phyloP scores from a whole-genome alignment of 2,113 vertebrate species.

The Sardina pilchardus region DNA sequence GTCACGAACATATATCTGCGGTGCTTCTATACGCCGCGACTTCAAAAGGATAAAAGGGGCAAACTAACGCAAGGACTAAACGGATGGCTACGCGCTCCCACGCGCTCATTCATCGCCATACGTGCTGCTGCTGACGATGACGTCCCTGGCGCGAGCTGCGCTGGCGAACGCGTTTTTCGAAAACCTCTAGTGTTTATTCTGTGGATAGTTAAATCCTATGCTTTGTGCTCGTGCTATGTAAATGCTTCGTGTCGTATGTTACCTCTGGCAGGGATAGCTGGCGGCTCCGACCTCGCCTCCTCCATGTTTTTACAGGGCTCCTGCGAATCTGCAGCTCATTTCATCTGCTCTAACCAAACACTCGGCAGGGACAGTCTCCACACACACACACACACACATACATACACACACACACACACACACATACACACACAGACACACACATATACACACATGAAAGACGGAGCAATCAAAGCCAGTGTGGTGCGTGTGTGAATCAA shows the following conservation, averaged over 20 bases:
- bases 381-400: slow-evolving; percentile 34
- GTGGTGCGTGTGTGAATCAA: slow-evolving; percentile 48
- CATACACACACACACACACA: slow-evolving; percentile 4
- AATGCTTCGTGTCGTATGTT: not conserved
- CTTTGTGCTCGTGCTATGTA: not conserved
- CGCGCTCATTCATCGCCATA: not conserved
- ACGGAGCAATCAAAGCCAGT: slow-evolving; percentile 49
- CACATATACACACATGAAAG: slow-evolving; percentile 54
- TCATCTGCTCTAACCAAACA: slow-evolving; percentile 61
- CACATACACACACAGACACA: not conserved
- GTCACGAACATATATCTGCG: not conserved
- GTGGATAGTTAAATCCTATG: not conserved
- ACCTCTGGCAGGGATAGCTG: not conserved
- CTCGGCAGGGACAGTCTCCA: slow-evolving; percentile 55
- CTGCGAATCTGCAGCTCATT: slow-evolving; percentile 64
- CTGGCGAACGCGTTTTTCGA: not conserved
- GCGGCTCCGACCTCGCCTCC: slow-evolving; percentile 28
- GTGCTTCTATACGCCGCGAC: not conserved
- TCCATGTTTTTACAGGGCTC: slow-evolving; percentile 59
- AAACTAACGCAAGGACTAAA: not conserved
- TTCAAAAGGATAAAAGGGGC: not conserved
- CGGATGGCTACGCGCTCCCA: not conserved
- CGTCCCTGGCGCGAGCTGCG: not conserved
- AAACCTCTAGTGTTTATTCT: not conserved
- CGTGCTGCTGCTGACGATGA: not conserved